Evolutionary conservation across 2,888 invertebrate genomes (phyloP).

Genomic region (Drosophila maculinotata): DNA sequence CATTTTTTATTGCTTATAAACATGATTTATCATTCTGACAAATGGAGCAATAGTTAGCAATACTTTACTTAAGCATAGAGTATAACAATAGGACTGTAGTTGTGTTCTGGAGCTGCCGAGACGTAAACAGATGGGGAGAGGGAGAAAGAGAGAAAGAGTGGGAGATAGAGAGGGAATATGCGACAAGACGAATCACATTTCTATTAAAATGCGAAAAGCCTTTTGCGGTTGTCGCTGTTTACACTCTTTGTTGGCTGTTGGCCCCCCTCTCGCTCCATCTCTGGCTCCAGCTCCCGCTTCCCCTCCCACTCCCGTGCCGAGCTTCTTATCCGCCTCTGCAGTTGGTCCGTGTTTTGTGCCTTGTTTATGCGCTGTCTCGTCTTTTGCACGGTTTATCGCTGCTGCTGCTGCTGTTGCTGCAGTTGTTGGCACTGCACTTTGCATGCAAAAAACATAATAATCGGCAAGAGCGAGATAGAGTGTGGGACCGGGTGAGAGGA

Average conservation of each 20-base stretch:
- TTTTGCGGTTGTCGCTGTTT: constrained; percentile 68
- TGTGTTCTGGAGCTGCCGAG: constrained; percentile 14
- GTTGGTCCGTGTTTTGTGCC: constrained; percentile 43
- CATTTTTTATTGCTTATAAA: neutral
- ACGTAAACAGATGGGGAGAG: constrained; percentile 3
- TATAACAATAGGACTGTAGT: constrained; percentile 46
- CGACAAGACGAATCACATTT: constrained; percentile 71
- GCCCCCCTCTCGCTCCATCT: neutral
- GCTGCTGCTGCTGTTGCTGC: constrained; percentile 12
- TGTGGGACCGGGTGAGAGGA: neutral
- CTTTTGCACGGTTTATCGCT: constrained; percentile 61
- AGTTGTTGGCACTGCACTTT: constrained; percentile 74
- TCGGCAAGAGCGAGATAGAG: constrained; percentile 35
- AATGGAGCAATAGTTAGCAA: constrained; percentile 18
- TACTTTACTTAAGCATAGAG: constrained; percentile 28
- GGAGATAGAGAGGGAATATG: constrained; percentile 14
- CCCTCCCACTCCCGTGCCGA: neutral
- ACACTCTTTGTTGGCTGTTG: constrained; percentile 43
- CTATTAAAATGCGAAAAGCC: constrained; percentile 79
- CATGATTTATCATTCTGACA: constrained; percentile 7
- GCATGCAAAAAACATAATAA: constrained; percentile 78
- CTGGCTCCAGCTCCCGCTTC: neutral
- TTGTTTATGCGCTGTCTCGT: constrained; percentile 71
- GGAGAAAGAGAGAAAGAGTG: neutral
- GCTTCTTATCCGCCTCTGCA: constrained; percentile 40